Evolutionary conservation across 2,888 invertebrate species (phyloP), one percentile per base, ranked within the genome.

Genomic region (Scaptomyza parva): DNA sequence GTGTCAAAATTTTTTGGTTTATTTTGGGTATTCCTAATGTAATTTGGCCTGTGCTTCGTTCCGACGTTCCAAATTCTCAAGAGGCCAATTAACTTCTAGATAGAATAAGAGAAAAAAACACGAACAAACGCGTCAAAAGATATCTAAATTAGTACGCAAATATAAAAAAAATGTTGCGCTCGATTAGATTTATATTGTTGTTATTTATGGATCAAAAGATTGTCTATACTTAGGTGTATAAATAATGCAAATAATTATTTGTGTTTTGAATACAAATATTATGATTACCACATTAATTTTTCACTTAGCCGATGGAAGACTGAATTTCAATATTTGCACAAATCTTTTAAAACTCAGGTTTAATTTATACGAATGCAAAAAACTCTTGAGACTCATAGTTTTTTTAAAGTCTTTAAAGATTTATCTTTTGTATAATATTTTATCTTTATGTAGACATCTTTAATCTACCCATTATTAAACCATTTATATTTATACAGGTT

Each of bases 81-180:
- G 79, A 82, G 88, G 88, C 83, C 85, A 86, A 86, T 87, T 86
- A 88, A 86, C 87, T 85, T 84, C 58, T 57, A 60, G 43, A 51
- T 62, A 39, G 9, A 50, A 44, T 41, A 51, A 65, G 45, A 53
- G 63, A 65, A 57, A 53, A 18, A 33, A 53, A 66, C 62, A 59
- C 50, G 62, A 24, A 7, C 24, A 50, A 41, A 48, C 54, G 55
- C 17, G 26, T 52, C 54, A 18, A 22, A 30, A 45, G 11, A 57
- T 60, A 53, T 58, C 61, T 59, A 72, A 64, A 71, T 70, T 47
- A 50, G 41, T 18, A 51, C 40, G 52, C 69, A 66, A 69, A 60
- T 33, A 35, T 28, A 59, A 74, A 76, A 81, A 59, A 68, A 68
- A 70, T 76, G 66, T 68, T 72, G 44, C 44, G 41, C 12, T 17